These are phyloP conservation scores for Ifrita kowaldi DNA, from an alignment of 2,113 vertebrate genomes.

Conservation along the genomic window DNA sequence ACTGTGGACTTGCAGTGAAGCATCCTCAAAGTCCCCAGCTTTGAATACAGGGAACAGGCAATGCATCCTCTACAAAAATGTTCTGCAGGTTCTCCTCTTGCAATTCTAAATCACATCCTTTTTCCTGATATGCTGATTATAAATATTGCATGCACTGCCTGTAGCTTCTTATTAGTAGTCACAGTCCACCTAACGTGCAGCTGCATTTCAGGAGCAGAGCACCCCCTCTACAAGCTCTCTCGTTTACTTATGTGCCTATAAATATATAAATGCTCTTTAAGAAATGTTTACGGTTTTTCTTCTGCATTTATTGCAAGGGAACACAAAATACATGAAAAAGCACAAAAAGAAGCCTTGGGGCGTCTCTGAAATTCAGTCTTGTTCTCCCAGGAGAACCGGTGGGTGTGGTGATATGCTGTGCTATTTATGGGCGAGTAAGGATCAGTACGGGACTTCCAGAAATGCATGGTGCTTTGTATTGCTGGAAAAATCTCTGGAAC, in stretches of 20 bases:
- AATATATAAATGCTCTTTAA: not conserved
- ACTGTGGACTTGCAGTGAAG: not conserved
- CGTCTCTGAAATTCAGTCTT: not conserved
- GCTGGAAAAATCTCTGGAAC: not conserved
- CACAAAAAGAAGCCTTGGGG: not conserved
- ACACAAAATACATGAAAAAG: not conserved
- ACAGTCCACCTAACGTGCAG: fast-evolving
- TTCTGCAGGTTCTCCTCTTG: not conserved
- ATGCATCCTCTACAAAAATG: not conserved
- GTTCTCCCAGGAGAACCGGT: not conserved
- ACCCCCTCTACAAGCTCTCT: not conserved
- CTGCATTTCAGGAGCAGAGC: not conserved
- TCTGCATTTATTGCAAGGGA: not conserved
- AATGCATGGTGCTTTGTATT: not conserved
- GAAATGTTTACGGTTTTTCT: not conserved
- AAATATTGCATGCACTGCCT: fast-evolving
- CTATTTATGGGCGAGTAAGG: not conserved
- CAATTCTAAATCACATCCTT: fast-evolving
- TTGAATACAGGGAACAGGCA: not conserved
- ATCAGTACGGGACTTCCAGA: not conserved
- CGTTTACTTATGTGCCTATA: fast-evolving
- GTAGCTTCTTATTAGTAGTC: not conserved
- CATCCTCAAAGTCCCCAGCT: not conserved
- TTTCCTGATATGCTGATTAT: not conserved
- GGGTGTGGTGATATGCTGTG: not conserved